phyloP scores from a whole-genome alignment of 2,888 invertebrate genomes.

The Rhodophaea formosa region DNA sequence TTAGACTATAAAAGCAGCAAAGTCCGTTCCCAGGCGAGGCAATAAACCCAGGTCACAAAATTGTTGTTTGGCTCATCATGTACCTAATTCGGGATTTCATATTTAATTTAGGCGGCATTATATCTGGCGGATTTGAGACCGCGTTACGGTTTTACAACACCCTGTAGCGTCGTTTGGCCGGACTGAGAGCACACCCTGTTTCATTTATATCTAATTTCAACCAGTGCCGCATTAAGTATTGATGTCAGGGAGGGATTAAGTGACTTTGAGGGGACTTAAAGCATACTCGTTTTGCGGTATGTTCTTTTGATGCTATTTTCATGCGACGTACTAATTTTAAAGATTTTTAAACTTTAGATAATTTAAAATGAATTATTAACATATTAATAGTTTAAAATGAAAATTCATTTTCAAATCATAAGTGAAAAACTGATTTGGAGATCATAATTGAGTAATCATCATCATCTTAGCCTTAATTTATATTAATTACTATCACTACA shows the following conservation, averaged over 20 bases:
- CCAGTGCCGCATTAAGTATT: constrained; percentile 37
- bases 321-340: no score
- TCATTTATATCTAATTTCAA: constrained; percentile 58
- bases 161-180: constrained; percentile 49
- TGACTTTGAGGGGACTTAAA: constrained; percentile 24
- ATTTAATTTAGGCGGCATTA: constrained; percentile 53
- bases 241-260: constrained; percentile 32
- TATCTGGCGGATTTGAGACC: constrained; percentile 43
- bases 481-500: no score
- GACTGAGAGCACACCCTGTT: constrained; percentile 45
- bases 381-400: no score
- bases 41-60: constrained; percentile 15
- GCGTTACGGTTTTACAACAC: constrained; percentile 52
- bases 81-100: constrained; percentile 40
- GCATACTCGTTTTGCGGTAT: background rate
- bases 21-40: background rate
- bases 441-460: no score
- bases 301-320: no score
- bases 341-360: no score
- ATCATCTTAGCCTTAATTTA: no score
- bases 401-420: no score
- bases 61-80: constrained; percentile 16
- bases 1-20: background rate
- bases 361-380: no score
- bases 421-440: no score